A percentile compares a stretch with the other conserved stretches of the same genome.
Evolutionary conservation across 2,888 invertebrate species (phyloP).

Genomic region (Drosophila anceps): DNA sequence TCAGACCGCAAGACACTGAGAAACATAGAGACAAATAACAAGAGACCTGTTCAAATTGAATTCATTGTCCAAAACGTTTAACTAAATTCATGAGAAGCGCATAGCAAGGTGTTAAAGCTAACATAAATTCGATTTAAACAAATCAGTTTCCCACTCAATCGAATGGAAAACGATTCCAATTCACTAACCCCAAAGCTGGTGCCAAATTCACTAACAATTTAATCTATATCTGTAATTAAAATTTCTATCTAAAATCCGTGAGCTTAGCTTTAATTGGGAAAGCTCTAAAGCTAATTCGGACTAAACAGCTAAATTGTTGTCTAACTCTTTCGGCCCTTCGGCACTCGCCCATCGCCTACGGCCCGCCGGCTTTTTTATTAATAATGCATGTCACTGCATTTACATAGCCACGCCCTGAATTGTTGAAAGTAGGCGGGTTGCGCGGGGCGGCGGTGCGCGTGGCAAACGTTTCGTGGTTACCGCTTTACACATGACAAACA

Average conservation of each 20-base stretch:
- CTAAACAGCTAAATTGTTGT: conserved; percentile 15
- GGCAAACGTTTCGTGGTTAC: conserved; percentile 38
- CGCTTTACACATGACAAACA: conserved; percentile 57
- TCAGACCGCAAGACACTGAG: too few relatives aligned
- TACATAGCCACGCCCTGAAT: conserved; percentile 34
- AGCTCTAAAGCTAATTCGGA: conserved; percentile 33
- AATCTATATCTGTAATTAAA: neutral
- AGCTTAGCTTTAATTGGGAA: conserved; percentile 3
- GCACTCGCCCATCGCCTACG: neutral
- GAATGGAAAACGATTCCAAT: neutral
- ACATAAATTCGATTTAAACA: neutral
- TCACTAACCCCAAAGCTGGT: neutral
- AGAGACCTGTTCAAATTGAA: neutral
- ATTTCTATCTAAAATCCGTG: neutral
- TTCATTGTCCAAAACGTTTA: neutral
- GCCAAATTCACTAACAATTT: neutral
- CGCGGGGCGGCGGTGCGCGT: neutral
- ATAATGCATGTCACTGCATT: conserved; percentile 59
- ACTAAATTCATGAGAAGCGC: neutral
- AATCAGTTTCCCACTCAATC: neutral
- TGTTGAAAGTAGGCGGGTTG: neutral
- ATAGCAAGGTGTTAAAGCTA: neutral
- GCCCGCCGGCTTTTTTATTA: conserved; percentile 51
- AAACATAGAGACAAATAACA: neutral
- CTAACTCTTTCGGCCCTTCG: neutral